Evolutionary conservation across 2,888 invertebrate species (phyloP), one percentile per base, ranked within the genome.

Genomic region (Apamea anceps): DNA sequence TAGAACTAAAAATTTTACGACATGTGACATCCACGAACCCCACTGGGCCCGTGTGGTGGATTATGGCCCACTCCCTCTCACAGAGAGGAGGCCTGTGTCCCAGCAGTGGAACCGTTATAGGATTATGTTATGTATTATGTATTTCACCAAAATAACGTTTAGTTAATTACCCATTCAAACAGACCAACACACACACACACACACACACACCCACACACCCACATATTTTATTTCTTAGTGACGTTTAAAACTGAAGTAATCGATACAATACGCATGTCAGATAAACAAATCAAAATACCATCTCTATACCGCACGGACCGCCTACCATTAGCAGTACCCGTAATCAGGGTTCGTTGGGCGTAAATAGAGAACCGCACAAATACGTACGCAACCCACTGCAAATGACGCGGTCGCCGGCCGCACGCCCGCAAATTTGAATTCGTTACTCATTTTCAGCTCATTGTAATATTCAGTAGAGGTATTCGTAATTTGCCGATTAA

Each of bases 381-480:
- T 89, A 89, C 85, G 62, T 85, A 87, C 82, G 78, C 78, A 83
- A 81, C 87, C 87, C 84, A 79, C 87, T 90, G 92, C 92, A 91
- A 92, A 91, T 91, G 91, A 90, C 91, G 91, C 84, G 92, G 91
- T 91, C 51, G 81, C 77, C 62, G 80, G 89, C 90, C 90, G 84
- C 90, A 80, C 62, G 78, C 82, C 91, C 91, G 84, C 91, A 90
- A 91, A 90, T 91, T 91, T 88, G 90, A 90, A 92, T 89, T 89
- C 87, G 88, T 85, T 87, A 87, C 87, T 88, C 88, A 92, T 92
- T 89, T 87, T 81, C 79, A 75, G 81, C 81, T 77, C 75, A 88
- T 84, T 89, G 87, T 79, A 87, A 90, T 86, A 86, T 82, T 80
- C 73, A 76, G 77, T 71, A 67, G 76, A 65, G 77, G 80, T 74